These are phyloP conservation scores for Chrysotoxum bicinctum DNA, from an alignment of 2,888 invertebrate species.

Conservation along the genomic window DNA sequence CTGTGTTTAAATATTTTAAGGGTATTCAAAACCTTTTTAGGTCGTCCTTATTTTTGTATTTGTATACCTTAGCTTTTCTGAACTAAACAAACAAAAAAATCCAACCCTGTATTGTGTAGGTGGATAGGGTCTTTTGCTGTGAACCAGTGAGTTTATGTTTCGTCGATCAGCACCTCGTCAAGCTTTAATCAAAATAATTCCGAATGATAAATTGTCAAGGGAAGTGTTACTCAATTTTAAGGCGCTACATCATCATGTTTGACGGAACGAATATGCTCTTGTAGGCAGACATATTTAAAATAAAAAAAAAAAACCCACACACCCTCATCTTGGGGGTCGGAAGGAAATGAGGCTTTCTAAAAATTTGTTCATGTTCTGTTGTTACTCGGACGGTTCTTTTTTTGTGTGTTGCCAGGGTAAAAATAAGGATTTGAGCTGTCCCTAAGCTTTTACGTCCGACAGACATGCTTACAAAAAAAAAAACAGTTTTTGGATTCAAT, in stretches of 20 bases:
- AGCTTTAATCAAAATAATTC: constrained; percentile 51
- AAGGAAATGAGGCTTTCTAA: constrained; percentile 5
- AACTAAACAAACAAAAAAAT: too few species aligned
- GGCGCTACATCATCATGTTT: constrained; percentile 31
- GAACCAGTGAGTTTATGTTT: constrained; percentile 9
- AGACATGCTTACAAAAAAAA: not conserved
- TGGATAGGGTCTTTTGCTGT: not conserved
- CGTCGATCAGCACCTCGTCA: constrained; percentile 42
- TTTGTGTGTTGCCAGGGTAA: not conserved
- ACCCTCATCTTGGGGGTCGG: not conserved
- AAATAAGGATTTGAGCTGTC: constrained; percentile 7
- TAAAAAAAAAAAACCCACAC: not conserved
- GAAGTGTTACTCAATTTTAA: constrained; percentile 54
- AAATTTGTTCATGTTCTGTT: not conserved
- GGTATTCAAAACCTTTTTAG: too few species aligned
- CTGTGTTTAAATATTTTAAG: too few species aligned
- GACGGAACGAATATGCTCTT: constrained; percentile 24
- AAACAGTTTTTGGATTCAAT: not conserved
- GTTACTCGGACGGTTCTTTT: not conserved
- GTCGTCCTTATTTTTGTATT: too few species aligned
- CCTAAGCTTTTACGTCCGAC: not conserved
- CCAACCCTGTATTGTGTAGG: not conserved
- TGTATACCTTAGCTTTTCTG: too few species aligned
- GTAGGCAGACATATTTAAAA: not conserved
- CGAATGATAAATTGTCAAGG: constrained; percentile 58